Conservation (phyloP, 2,113 vertebrate species). For the Piaya cayana region DNA sequence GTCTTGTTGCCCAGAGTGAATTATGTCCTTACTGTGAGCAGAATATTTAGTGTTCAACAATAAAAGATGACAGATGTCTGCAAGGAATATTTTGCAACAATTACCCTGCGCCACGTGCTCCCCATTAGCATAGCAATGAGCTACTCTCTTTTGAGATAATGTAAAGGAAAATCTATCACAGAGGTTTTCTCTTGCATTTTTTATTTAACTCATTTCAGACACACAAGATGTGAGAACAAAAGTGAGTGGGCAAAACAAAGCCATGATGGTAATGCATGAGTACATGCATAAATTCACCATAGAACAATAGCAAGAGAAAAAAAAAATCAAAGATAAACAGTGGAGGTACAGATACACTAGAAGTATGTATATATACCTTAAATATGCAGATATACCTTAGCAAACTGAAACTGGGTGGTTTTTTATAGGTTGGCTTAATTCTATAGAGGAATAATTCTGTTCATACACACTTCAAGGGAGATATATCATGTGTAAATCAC, state of each 20-base stretch:
- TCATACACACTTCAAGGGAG: not conserved
- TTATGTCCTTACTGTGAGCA: not conserved
- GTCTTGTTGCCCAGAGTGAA: not conserved
- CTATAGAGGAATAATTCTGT: not conserved
- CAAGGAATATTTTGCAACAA: constrained; percentile 8
- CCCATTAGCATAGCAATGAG: not conserved
- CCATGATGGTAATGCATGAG: not conserved
- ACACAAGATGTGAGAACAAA: not conserved
- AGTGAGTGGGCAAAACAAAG: not conserved
- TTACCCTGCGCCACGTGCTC: not conserved
- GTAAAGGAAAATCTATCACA: not conserved
- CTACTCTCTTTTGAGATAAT: not conserved
- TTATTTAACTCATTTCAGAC: not conserved
- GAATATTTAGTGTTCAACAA: not conserved
- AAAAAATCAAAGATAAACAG: not conserved
- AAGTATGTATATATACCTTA: not conserved
- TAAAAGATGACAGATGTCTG: constrained; percentile 14
- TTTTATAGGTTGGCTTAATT: not conserved
- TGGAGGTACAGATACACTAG: not conserved
- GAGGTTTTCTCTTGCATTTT: not conserved
- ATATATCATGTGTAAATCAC: not conserved
- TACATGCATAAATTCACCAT: not conserved
- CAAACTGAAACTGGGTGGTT: not conserved
- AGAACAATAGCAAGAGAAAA: not conserved
- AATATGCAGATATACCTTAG: too few species aligned